These are phyloP conservation scores for Hemaris fuciformis DNA, from an alignment of 2,888 invertebrate species.

Conservation along the genomic window DNA sequence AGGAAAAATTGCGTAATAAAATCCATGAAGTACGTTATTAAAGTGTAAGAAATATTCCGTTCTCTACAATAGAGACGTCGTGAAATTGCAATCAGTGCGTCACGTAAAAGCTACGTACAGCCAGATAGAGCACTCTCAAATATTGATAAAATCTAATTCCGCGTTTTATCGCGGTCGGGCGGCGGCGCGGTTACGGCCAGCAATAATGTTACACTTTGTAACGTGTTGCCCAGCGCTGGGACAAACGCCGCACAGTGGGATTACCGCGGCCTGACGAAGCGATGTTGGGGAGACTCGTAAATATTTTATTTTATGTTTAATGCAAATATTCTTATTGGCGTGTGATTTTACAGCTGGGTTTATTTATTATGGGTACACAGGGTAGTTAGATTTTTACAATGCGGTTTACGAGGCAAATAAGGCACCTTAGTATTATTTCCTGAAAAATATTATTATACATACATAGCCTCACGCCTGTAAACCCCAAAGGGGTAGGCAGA, in stretches of 20 bases:
- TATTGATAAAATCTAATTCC: slow-evolving; percentile 14
- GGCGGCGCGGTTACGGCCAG: neutral
- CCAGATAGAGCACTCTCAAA: slow-evolving; percentile 11
- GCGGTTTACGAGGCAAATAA: neutral
- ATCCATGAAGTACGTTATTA: neutral
- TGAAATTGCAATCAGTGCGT: slow-evolving; percentile 14
- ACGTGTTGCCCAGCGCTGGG: slow-evolving; percentile 3
- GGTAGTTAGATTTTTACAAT: neutral
- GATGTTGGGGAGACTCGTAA: neutral
- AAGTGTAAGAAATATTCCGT: neutral
- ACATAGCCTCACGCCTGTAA: too few species aligned
- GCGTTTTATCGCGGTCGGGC: slow-evolving; percentile 1
- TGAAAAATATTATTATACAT: too few species aligned
- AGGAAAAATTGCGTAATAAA: slow-evolving; percentile 6
- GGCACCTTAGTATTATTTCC: neutral
- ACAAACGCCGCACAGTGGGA: neutral
- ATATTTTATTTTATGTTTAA: slow-evolving; percentile 5
- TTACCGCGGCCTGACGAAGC: neutral
- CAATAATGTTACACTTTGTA: slow-evolving; percentile 10
- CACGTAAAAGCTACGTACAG: slow-evolving; percentile 4
- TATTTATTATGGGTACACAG: neutral
- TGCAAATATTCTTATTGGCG: slow-evolving; percentile 9
- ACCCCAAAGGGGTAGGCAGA: too few species aligned
- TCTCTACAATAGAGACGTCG: neutral
- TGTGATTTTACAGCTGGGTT: slow-evolving; percentile 7